Evolutionary conservation across 1,140 invertebrate species (phyloP).

Genomic region (Procambarus virginalis): DNA sequence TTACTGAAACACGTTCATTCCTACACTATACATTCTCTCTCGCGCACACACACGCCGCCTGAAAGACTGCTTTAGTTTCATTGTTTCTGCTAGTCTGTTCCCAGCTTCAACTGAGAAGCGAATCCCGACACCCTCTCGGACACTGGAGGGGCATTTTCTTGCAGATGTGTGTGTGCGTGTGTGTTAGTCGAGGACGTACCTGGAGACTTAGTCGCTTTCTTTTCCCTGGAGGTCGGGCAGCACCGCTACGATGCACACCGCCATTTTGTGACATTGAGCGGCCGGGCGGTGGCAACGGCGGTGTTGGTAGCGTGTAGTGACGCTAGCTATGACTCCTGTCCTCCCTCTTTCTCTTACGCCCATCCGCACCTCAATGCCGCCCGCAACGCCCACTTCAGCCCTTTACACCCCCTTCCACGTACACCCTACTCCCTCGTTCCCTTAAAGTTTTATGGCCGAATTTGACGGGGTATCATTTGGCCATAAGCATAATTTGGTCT

Average conservation of each 20-base stretch:
- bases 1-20: not conserved
- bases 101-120: too few relatives aligned
- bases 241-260: not conserved
- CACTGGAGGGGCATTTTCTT: too few relatives aligned
- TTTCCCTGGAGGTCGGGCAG: not conserved
- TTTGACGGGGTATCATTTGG: constrained; percentile 49
- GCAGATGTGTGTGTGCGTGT: too few relatives aligned
- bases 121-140: too few relatives aligned
- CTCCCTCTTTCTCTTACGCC: not conserved
- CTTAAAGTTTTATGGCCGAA: constrained; percentile 38
- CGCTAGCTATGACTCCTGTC: not conserved
- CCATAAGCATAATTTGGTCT: constrained; percentile 43
- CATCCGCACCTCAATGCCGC: not conserved
- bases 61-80: too few relatives aligned
- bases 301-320: not conserved
- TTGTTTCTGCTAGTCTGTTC: too few relatives aligned
- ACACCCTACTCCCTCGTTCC: too few relatives aligned
- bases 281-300: not conserved
- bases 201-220: not conserved
- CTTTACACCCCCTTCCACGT: not conserved
- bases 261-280: constrained; percentile 47
- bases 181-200: constrained; percentile 1
- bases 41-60: too few relatives aligned
- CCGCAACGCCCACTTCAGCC: constrained; percentile 11
- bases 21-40: not conserved